Conservation (phyloP, 2,888 invertebrate species). For the Smittia aterrima region DNA sequence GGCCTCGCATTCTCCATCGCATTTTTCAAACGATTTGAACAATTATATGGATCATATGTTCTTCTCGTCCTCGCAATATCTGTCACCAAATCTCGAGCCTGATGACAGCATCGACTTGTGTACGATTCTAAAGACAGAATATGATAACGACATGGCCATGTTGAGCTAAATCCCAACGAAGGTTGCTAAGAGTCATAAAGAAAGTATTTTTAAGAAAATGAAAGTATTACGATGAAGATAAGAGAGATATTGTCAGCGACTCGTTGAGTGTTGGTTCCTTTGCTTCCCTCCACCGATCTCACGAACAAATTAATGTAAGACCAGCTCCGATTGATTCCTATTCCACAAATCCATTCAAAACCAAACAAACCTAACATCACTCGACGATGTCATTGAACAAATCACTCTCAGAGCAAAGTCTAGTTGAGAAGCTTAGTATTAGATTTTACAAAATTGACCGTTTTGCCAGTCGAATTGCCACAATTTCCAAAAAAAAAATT, state of each 20-base stretch:
- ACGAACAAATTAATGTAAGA: too few relatives aligned
- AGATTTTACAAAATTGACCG: background rate
- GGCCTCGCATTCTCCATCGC: constrained; percentile 40
- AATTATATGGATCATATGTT: constrained; percentile 42
- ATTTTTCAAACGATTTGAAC: constrained; percentile 34
- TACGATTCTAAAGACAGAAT: constrained; percentile 32
- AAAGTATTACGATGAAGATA: background rate
- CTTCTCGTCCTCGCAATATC: constrained; percentile 37
- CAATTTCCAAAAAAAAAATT: background rate
- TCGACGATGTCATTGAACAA: too few relatives aligned
- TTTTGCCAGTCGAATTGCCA: constrained; percentile 36
- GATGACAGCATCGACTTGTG: constrained; percentile 37
- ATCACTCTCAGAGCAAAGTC: background rate
- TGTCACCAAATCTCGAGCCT: constrained; percentile 14
- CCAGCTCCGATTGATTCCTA: too few relatives aligned
- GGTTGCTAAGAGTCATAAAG: background rate
- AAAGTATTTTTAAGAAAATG: background rate
- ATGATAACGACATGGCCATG: constrained; percentile 34
- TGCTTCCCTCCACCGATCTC: too few relatives aligned
- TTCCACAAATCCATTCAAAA: too few relatives aligned
- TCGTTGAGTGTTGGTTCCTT: too few relatives aligned
- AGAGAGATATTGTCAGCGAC: too few relatives aligned
- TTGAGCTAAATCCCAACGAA: constrained; percentile 2
- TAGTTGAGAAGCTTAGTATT: background rate
- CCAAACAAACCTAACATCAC: too few relatives aligned